A percentile compares a stretch with the other conserved stretches of the same genome.
Conservation (phyloP, 2,888 invertebrate genomes). For the Lapara coniferarum region DNA sequence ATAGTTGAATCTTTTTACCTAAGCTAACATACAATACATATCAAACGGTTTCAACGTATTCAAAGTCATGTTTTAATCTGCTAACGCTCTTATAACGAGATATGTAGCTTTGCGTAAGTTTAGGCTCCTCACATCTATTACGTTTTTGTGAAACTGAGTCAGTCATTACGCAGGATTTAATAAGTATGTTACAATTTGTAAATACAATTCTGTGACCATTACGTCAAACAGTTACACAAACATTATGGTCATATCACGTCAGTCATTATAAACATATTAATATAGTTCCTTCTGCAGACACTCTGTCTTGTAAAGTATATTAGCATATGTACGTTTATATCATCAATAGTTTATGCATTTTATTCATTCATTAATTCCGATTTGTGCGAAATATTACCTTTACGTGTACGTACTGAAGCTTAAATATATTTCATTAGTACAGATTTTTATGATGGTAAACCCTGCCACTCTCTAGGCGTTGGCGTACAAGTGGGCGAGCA, state of each 20-base stretch:
- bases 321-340: no score
- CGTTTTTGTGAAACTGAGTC: background rate
- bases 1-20: conserved; percentile 47
- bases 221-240: background rate
- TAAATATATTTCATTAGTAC: background rate
- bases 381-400: background rate
- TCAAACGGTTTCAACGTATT: background rate
- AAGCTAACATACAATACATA: conserved; percentile 47
- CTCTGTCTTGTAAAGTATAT: background rate
- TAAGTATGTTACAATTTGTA: background rate
- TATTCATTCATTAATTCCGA: background rate
- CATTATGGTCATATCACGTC: background rate
- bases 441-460: background rate
- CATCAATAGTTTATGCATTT: no score
- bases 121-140: background rate
- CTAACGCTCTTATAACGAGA: background rate
- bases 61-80: conserved; percentile 11
- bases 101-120: background rate
- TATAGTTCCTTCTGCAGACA: background rate
- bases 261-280: background rate
- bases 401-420: background rate
- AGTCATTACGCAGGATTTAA: background rate
- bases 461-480: background rate
- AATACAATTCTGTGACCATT: background rate
- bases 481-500: background rate